Evolutionary conservation across 2,113 vertebrate genomes (phyloP).

Genomic region (Ameiurus melas): DNA sequence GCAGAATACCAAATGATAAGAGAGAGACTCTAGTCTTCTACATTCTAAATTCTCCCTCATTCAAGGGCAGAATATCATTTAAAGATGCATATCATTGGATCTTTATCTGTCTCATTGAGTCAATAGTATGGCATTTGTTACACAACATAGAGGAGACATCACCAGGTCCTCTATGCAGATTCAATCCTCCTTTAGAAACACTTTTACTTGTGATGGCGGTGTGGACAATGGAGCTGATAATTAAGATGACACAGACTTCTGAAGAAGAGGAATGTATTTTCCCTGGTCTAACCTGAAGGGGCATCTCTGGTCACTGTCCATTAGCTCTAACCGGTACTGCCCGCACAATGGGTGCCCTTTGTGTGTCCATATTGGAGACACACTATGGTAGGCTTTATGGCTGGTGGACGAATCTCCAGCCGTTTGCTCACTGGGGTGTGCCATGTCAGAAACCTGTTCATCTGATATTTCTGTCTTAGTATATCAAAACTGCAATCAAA

Average conservation of each 20-base stretch:
- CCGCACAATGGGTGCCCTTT: constrained; percentile 71
- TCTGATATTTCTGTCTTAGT: constrained; percentile 62
- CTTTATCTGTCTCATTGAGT: neutral
- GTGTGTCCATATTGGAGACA: constrained; percentile 68
- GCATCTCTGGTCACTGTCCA: constrained; percentile 67
- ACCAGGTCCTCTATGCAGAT: constrained; percentile 21
- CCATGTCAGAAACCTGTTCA: constrained; percentile 73
- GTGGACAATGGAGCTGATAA: constrained; percentile 12
- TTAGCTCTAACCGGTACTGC: constrained; percentile 71
- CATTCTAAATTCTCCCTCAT: neutral
- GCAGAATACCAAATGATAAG: constrained; percentile 58
- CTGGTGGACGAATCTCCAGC: constrained; percentile 50
- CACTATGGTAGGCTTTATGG: constrained; percentile 68
- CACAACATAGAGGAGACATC: constrained; percentile 18
- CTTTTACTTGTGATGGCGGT: constrained; percentile 26
- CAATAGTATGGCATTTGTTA: constrained; percentile 16
- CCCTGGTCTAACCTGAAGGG: constrained; percentile 37
- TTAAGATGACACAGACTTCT: constrained; percentile 45
- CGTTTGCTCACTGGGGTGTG: constrained; percentile 75
- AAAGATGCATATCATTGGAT: constrained; percentile 6
- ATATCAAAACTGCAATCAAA: constrained; percentile 39
- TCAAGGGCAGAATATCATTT: neutral
- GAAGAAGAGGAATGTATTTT: constrained; percentile 47
- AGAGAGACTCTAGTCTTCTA: neutral
- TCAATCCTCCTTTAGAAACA: constrained; percentile 3